phyloP scores from a whole-genome alignment of 2,888 invertebrate genomes.

The Apamea anceps region DNA sequence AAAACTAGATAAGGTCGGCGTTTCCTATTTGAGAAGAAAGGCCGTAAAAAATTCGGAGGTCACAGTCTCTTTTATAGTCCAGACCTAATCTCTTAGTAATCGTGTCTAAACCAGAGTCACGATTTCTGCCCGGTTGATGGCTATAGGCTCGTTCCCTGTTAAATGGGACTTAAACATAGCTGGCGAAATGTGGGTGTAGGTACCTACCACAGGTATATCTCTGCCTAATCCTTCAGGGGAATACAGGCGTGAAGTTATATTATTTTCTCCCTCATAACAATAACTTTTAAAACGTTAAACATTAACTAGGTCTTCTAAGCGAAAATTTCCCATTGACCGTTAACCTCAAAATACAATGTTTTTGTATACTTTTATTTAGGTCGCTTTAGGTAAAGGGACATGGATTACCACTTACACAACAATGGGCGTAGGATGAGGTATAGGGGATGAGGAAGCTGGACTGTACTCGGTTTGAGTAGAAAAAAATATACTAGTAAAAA shows the following conservation, averaged over 20 bases:
- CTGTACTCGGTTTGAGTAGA: background rate
- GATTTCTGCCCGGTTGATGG: background rate
- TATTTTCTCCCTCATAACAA: background rate
- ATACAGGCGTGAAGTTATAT: background rate
- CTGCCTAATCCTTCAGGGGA: background rate
- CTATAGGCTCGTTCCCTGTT: background rate
- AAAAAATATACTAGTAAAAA: background rate
- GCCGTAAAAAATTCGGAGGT: background rate
- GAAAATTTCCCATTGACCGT: conserved; percentile 11
- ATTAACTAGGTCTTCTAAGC: conserved; percentile 2
- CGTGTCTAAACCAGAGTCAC: background rate
- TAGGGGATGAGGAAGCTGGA: background rate
- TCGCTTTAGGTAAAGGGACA: conserved; percentile 30
- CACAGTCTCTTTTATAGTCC: background rate
- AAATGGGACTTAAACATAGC: background rate
- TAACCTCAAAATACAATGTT: conserved; percentile 35
- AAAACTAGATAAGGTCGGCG: background rate
- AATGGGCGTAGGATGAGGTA: conserved; percentile 15
- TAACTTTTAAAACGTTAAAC: conserved; percentile 5
- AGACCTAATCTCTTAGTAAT: background rate
- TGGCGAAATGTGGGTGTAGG: background rate
- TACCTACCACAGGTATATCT: too few relatives aligned
- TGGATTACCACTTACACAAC: conserved; percentile 46
- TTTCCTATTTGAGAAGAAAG: background rate
- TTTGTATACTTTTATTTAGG: conserved; percentile 25